A percentile compares a stretch with the other conserved stretches of the same genome.
These are phyloP conservation scores for Poecilia velifera DNA, from an alignment of 2,797 vertebrate genomes.

Conservation along the genomic window DNA sequence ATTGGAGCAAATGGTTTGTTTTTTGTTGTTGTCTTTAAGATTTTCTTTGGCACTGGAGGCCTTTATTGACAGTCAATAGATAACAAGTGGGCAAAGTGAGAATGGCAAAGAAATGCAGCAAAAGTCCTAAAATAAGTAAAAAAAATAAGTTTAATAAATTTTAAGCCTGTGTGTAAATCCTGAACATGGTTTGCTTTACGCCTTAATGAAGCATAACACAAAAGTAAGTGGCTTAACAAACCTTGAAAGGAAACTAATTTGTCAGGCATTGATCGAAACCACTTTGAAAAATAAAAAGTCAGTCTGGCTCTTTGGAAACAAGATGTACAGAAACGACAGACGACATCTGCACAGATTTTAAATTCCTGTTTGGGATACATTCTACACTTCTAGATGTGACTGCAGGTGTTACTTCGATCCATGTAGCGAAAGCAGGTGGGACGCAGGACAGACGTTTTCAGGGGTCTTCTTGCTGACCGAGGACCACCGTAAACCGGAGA, in stretches of 20 bases:
- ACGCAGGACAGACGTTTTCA: neutral
- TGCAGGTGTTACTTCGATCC: constrained; percentile 10
- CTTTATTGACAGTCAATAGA: too few relatives aligned
- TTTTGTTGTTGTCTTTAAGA: neutral
- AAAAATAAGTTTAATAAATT: neutral
- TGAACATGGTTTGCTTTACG: neutral
- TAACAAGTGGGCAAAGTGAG: neutral
- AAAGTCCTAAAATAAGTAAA: neutral
- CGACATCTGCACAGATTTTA: neutral
- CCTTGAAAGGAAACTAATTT: neutral
- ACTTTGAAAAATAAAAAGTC: neutral
- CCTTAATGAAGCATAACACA: neutral
- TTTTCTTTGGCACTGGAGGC: too few relatives aligned
- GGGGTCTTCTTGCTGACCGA: constrained; percentile 33
- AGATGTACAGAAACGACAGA: neutral
- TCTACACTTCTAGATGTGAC: constrained; percentile 3
- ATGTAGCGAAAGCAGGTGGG: constrained; percentile 24
- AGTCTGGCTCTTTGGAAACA: neutral
- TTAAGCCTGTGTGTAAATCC: neutral
- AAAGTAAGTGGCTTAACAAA: neutral
- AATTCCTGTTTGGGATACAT: neutral
- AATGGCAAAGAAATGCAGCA: neutral
- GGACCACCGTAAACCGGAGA: constrained; percentile 29
- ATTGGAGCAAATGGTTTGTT: neutral
- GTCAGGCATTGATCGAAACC: neutral